Conservation (phyloP, 2,797 vertebrate species). For the Aeoliscus strigatus region DNA sequence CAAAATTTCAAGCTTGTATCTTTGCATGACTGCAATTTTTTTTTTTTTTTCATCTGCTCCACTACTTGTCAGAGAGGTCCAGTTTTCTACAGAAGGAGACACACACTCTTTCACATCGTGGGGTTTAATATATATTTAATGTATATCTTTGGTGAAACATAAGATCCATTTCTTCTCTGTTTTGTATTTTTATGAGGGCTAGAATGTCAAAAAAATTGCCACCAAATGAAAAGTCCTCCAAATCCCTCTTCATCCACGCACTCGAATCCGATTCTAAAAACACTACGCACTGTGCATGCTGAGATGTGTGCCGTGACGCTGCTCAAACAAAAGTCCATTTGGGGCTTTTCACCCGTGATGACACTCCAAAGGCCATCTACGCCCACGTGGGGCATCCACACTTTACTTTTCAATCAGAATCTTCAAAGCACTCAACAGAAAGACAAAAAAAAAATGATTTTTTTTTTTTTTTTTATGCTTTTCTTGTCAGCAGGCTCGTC, state of each 20-base stretch:
- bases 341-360: slow-evolving; percentile 30
- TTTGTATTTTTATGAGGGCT: slow-evolving; percentile 10
- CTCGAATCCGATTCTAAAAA: slow-evolving; percentile 33
- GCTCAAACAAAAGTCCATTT: slow-evolving; percentile 37
- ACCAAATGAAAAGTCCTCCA: slow-evolving; percentile 30
- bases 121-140: too few relatives aligned
- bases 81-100: too few relatives aligned
- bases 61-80: too few relatives aligned
- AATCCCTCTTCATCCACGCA: slow-evolving; percentile 24
- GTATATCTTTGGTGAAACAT: neutral
- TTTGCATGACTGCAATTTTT: too few relatives aligned
- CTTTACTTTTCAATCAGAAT: slow-evolving; percentile 15
- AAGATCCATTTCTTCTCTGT: slow-evolving; percentile 10
- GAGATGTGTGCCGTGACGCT: slow-evolving; percentile 22
- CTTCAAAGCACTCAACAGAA: neutral
- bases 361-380: slow-evolving; percentile 21
- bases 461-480: slow-evolving; percentile 1
- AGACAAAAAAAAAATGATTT: neutral
- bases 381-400: slow-evolving; percentile 5
- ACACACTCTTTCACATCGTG: too few relatives aligned
- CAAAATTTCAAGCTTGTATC: too few relatives aligned
- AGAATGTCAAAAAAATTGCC: slow-evolving; percentile 17
- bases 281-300: slow-evolving; percentile 13
- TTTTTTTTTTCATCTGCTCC: too few relatives aligned
- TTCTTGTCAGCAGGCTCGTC: slow-evolving; percentile 69